Evolutionary conservation across 2,797 vertebrate genomes (phyloP).

Genomic region (Vireo griseus): DNA sequence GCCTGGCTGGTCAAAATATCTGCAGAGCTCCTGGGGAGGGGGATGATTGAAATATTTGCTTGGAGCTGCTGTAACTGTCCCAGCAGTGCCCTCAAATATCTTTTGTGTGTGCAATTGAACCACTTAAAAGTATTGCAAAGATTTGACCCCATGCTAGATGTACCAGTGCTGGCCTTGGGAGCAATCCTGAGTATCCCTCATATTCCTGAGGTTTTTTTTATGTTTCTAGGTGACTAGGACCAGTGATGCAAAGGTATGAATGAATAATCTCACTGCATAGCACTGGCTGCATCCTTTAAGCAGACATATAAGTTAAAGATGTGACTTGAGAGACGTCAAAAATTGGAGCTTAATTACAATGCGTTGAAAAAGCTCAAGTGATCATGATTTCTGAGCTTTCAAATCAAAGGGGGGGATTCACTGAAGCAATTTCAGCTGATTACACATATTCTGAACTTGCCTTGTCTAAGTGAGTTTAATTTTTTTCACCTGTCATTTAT

Average conservation of each 20-base stretch:
- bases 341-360: conserved; percentile 20
- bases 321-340: not conserved
- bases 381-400: conserved; percentile 26
- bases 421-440: conserved; percentile 52
- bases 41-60: not conserved
- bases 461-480: conserved; percentile 57
- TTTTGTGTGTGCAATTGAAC: not conserved
- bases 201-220: not conserved
- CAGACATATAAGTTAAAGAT: not conserved
- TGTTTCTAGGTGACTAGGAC: not conserved
- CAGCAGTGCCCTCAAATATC: not conserved
- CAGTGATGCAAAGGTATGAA: not conserved
- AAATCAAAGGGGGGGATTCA: not conserved
- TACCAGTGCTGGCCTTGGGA: not conserved
- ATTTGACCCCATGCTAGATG: not conserved
- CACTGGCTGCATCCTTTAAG: not conserved
- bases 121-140: not conserved
- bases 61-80: not conserved
- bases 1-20: not conserved
- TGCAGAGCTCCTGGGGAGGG: not conserved
- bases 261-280: not conserved
- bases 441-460: conserved; percentile 42
- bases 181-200: not conserved
- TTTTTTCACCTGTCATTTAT: conserved; percentile 61
- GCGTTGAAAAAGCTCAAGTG: not conserved